These are phyloP conservation scores for Plagiodera versicolora DNA, from an alignment of 2,888 invertebrate genomes.

Conservation along the genomic window DNA sequence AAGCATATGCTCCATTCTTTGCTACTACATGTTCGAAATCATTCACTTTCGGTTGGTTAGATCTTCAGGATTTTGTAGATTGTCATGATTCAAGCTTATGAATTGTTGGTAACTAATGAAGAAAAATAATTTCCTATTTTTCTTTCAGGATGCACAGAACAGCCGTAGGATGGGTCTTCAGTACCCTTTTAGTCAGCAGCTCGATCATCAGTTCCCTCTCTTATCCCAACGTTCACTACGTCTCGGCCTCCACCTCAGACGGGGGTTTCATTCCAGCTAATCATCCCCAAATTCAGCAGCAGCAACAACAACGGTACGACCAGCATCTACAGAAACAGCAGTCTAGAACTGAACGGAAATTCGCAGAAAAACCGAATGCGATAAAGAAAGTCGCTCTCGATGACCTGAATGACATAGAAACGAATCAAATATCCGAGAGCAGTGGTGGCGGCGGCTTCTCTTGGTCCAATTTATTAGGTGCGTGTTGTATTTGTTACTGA, in stretches of 20 bases:
- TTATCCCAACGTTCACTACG: conserved; percentile 59
- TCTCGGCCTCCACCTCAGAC: conserved; percentile 27
- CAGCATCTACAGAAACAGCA: conserved; percentile 24
- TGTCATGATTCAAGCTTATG: no score
- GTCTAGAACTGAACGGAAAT: conserved; percentile 67
- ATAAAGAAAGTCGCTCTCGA: conserved; percentile 84
- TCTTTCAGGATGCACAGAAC: conserved; percentile 62
- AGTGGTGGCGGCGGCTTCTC: conserved; percentile 67
- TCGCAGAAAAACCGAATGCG: conserved; percentile 85
- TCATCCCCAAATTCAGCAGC: conserved; percentile 3
- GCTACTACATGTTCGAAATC: no score
- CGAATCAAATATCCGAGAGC: conserved; percentile 74
- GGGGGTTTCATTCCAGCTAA: conserved; percentile 1
- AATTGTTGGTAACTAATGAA: no score
- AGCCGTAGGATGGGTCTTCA: conserved; percentile 69
- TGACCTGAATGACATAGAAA: conserved; percentile 79
- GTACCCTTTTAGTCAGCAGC: conserved; percentile 70
- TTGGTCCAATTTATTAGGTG: conserved; percentile 84
- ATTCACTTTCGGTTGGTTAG: no score
- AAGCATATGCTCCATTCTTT: no score
- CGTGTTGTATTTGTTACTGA: no score
- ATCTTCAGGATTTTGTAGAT: no score
- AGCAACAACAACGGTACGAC: background rate
- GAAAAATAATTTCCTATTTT: conserved; percentile 6
- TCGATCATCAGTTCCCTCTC: conserved; percentile 69